Percentiles rank a stretch among this genome's conserved stretches.
phyloP scores from a whole-genome alignment of 2,113 vertebrate genomes.

The Anolis sagrei region DNA sequence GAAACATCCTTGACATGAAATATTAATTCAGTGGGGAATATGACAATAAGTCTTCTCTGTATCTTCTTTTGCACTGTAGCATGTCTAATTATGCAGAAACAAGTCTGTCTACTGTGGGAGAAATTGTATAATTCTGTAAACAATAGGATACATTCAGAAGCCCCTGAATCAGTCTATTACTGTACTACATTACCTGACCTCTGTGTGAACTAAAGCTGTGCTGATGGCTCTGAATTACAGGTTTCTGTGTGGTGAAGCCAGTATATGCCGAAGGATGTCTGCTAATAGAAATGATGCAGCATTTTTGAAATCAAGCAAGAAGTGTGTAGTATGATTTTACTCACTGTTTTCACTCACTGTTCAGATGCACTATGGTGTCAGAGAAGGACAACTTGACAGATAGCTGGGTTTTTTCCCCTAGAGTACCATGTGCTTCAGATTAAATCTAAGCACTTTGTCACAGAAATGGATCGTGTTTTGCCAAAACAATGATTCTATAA shows the following conservation, averaged over 20 bases:
- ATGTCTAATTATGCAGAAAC: slow-evolving; percentile 12
- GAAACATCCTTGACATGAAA: neutral
- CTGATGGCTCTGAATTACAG: slow-evolving; percentile 12
- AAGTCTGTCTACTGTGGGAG: neutral
- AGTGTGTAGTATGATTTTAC: neutral
- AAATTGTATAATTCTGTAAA: slow-evolving; percentile 26
- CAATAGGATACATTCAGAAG: neutral
- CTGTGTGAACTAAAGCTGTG: slow-evolving; percentile 5
- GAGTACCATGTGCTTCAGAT: neutral
- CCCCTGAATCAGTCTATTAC: slow-evolving; percentile 18
- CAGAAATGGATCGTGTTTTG: neutral
- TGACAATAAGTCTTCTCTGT: neutral
- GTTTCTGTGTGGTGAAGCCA: neutral
- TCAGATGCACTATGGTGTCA: neutral
- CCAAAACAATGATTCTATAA: neutral
- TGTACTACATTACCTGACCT: slow-evolving; percentile 10
- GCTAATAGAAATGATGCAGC: neutral
- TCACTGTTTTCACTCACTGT: neutral
- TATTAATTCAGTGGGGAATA: neutral
- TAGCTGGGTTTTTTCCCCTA: neutral
- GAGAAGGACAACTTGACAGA: neutral
- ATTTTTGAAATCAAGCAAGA: slow-evolving; percentile 8
- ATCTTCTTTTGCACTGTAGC: neutral
- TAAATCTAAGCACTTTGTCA: neutral
- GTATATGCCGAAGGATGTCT: neutral